Conservation (phyloP, 2,888 invertebrate species). For the Hemicrepidius hirtus region DNA sequence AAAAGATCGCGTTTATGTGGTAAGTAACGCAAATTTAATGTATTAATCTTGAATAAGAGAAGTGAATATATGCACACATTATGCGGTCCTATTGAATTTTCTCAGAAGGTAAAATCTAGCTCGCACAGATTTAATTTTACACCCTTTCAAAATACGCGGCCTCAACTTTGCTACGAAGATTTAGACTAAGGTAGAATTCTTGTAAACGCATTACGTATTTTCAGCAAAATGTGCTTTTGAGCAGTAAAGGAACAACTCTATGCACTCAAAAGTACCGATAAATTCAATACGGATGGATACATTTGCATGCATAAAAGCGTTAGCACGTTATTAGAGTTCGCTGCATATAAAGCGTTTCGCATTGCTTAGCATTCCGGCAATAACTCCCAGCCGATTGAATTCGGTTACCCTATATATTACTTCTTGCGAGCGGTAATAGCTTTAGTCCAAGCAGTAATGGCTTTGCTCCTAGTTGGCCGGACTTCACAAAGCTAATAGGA, state of each 20-base stretch:
- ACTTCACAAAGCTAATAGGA: constrained; percentile 51
- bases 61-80: background rate
- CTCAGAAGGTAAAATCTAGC: background rate
- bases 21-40: background rate
- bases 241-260: background rate
- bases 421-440: constrained; percentile 41
- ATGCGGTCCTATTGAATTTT: background rate
- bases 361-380: constrained; percentile 41
- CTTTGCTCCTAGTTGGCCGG: constrained; percentile 51
- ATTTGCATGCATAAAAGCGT: constrained; percentile 49
- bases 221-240: background rate
- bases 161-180: background rate
- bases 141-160: background rate
- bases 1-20: constrained; percentile 3
- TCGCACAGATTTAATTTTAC: background rate
- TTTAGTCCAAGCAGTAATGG: constrained; percentile 49
- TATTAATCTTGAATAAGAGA: background rate
- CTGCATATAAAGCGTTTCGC: constrained; percentile 41
- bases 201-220: constrained; percentile 3
- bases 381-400: constrained; percentile 49
- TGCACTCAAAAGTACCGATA: constrained; percentile 21
- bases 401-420: constrained; percentile 45
- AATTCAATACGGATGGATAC: constrained; percentile 42
- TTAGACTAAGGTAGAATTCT: background rate
- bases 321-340: constrained; percentile 43